Base-by-base conservation (phyloP, 2,113 vertebrate species). In the Arenaria interpres region DNA sequence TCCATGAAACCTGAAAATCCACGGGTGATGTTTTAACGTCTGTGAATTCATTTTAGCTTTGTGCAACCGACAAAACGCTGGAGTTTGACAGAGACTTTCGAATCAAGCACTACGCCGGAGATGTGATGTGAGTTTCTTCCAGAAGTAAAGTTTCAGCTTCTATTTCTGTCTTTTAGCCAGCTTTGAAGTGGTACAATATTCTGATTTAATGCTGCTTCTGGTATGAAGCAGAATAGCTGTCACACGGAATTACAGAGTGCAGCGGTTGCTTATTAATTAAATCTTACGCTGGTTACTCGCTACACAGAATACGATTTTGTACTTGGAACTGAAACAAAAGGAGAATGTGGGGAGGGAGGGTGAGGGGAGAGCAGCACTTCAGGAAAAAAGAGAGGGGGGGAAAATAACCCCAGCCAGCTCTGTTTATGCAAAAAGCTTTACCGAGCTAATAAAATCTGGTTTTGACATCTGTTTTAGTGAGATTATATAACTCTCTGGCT, bases 41-140 rank as follows among this genome's bases (percentile, higher is more conserved):
- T 83, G 53, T 95, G 72, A 18, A 51, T 92, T 92, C 86, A 10
- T 97, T 97, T 73, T 94, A 99, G 99, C 98, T 99, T 73, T 99
- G 99, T 57, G 98, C 99, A 1, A 98, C 98, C 1, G 99, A 99
- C 97, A 99, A 99, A 97, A 99, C 96, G 54, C 94, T 99, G 98
- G 99, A 99, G 96, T 99, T 99, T 51, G 99, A 99, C 96, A 96
- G 99, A 97, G 99, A 99, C 97, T 99, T 99, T 96, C 99, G 99
- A 22, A 98, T 99, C 95, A 98, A 98, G 37, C 99, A 99, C 97
- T 99, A 99, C 3, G 99, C 99, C 1, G 99, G 99, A 28, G 98
- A 99, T 11, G 99, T 99, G 59, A 97, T 98, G 99, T 99, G 96
- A 99, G 99, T 99, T 80, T 6, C n/a, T 53, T 62, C 37, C 54